Conservation (phyloP, 2,113 vertebrate species). For the Astur gentilis region DNA sequence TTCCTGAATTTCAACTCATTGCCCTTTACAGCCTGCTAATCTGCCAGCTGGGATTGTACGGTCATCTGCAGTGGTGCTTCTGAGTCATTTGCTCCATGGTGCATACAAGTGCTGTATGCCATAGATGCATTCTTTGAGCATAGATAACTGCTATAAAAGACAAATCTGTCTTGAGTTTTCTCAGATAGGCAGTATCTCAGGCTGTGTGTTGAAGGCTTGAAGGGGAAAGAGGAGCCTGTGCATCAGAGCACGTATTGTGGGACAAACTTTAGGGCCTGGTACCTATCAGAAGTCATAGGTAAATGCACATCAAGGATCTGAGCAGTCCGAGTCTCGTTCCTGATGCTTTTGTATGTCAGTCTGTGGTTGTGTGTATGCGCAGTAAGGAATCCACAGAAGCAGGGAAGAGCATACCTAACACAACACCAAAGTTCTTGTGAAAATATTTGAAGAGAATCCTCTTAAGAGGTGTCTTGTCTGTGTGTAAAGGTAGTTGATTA, state of each 20-base stretch:
- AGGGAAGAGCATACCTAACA: neutral
- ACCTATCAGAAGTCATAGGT: neutral
- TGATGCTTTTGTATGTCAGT: neutral
- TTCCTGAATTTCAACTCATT: too few relatives aligned
- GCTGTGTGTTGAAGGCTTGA: too few relatives aligned
- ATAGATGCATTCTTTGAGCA: too few relatives aligned
- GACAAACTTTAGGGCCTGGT: neutral
- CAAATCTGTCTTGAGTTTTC: too few relatives aligned
- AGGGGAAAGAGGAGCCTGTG: neutral
- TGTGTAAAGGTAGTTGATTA: neutral
- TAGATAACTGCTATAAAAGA: too few relatives aligned
- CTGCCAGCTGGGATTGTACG: too few relatives aligned
- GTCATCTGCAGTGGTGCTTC: too few relatives aligned
- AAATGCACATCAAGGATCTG: accelerated
- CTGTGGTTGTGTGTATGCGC: neutral
- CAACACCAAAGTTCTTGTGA: neutral
- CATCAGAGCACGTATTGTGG: neutral
- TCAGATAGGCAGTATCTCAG: too few relatives aligned
- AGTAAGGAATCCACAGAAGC: neutral
- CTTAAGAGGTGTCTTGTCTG: neutral
- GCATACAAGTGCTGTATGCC: too few relatives aligned
- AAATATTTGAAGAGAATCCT: neutral
- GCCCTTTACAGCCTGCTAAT: too few relatives aligned
- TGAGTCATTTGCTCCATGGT: too few relatives aligned
- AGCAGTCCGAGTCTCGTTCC: neutral